Evolutionary conservation across 1,140 invertebrate species (phyloP), one percentile per base, ranked within the genome.

Genomic region (Bombus cullumanus): DNA sequence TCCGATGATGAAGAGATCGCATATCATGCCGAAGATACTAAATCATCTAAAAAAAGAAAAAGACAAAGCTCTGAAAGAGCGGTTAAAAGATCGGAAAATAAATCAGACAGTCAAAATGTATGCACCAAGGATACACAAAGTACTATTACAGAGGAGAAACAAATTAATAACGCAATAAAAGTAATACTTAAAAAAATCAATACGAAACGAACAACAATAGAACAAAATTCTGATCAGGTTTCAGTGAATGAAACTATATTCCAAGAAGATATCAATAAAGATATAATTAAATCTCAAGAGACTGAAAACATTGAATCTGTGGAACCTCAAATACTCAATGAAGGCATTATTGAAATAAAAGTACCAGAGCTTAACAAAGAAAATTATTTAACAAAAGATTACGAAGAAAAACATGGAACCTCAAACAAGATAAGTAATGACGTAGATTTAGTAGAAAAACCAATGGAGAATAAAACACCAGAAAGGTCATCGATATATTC

Each of bases 401-500:
- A 31, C 15, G 62, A 69, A 8, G n/a, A 34, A 34, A 68, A 3
- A 3, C 3, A 22, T 28, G 47, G 53, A 59, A 39, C 8, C 9
- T 62, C 43, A 9, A 81, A 18, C 1, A 68, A 47, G 6, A 64
- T n/a, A 25, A 34, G 31, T 25, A 53, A 13, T 1, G 15, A n/a
- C 34, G 4, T 22, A 25, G 74, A 37, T 75, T 68, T 43, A 6
- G 1, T 4, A 2, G 12, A 37, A n/a, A 81, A 80, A 57, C 2
- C 28, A 37, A 8, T 6, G 13, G 53, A 62, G 15, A 85, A 31
- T 4, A 64, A 28, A 66, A 75, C 86, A 37, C 39, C 76, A 0
- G 81, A 89, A 6, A 68, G 37, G 25, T 77, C 53, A 10, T 81
- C 87, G 2, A 93, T 94, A 72, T 94, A 94, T 66, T 93, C 94